Evolutionary conservation across 1,140 invertebrate genomes (phyloP), one percentile per base, ranked within the genome.

Genomic region (Gryon sp.): DNA sequence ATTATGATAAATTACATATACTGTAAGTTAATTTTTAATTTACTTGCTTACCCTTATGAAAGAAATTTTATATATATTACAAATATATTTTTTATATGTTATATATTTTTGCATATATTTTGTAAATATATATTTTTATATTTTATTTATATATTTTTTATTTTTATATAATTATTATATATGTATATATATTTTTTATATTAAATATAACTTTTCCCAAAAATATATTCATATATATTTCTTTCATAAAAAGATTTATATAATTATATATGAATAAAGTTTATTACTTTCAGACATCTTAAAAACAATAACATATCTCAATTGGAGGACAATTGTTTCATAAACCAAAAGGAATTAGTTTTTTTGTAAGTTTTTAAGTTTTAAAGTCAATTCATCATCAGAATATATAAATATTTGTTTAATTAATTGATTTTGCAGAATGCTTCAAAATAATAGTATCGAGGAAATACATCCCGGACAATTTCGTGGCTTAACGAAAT

Each of bases 391-490:
- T n/a, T n/a, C n/a, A n/a, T n/a, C n/a, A n/a, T n/a, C n/a, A n/a
- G 1, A 26, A 14, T 26, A n/a, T 30, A 32, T 15, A 20, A 36
- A 36, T n/a, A 3, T 45, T 30, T 14, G 32, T 66, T 36, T 28
- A 6, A 57, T 26, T 50, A 73, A 69, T 80, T 78, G 20, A 68
- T 83, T 81, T 81, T 82, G 68, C 78, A 89, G 86, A 65, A 81
- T 86, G 48, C 36, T 91, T 4, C 75, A 86, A 16, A 82, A 90
- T 22, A 91, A 91, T 80, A 82, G 80, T 26, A 79, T 91, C 22
- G 74, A 69, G 18, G 76, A 84, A 69, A 78, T 91, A 46, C 68
- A 76, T 1, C 28, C 70, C 4, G 89, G 86, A 2, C 79, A 89
- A 19, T 85, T 91, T 12, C 20, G 45, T 8, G 88, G 88, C 20